Conservation (phyloP, 2,113 vertebrate genomes). For the Osmerus eperlanus region DNA sequence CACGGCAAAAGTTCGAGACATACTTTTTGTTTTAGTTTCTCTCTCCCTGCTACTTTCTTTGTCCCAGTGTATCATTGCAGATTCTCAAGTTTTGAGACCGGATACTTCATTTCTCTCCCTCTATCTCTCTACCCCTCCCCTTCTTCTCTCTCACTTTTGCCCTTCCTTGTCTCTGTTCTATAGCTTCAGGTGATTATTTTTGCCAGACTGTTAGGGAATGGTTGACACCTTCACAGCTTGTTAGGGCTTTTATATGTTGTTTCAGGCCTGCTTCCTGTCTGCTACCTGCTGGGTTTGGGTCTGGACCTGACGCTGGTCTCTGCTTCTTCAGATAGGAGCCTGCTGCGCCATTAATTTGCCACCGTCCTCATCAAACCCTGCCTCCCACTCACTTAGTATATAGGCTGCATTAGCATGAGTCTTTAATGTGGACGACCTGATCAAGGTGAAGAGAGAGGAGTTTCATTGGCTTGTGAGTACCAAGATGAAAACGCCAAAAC, state of each 20-base stretch:
- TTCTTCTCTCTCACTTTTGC: no score
- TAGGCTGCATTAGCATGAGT: constrained; percentile 12
- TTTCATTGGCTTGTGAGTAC: constrained; percentile 10
- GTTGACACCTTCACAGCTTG: constrained; percentile 34
- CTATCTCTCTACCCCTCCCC: constrained; percentile 16
- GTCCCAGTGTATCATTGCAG: neutral
- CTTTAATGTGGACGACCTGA: constrained; percentile 31
- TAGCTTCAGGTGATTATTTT: constrained; percentile 34
- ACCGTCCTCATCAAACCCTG: constrained; percentile 37
- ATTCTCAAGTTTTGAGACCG: neutral
- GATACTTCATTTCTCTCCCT: neutral
- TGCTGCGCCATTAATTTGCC: constrained; percentile 41
- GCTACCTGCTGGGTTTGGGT: constrained; percentile 34
- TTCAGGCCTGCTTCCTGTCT: constrained; percentile 37
- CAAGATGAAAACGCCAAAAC: neutral
- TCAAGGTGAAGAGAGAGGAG: constrained; percentile 27
- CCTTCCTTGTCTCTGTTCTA: neutral
- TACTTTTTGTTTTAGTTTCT: no score
- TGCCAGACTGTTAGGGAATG: constrained; percentile 14
- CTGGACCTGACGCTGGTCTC: constrained; percentile 19
- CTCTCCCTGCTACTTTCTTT: no score
- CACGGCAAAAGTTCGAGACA: no score
- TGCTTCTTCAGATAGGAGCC: constrained; percentile 37
- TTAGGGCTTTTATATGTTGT: constrained; percentile 33
- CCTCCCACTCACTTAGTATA: constrained; percentile 1